phyloP scores from a whole-genome alignment of 2,113 vertebrate species.

The Rutilus rutilus region DNA sequence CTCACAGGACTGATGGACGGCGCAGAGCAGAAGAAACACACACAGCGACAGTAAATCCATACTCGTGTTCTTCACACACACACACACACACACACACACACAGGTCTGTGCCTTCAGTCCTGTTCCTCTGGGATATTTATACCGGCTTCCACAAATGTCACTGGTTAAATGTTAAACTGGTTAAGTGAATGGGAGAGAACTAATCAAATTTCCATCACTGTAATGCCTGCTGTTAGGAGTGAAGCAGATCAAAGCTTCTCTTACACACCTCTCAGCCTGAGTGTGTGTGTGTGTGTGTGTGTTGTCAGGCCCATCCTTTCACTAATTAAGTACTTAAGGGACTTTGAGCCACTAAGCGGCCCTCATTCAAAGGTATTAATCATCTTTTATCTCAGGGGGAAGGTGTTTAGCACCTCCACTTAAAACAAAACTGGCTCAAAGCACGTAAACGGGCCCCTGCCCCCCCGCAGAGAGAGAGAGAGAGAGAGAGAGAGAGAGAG shows the following conservation, averaged over 20 bases:
- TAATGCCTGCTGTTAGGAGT: conserved; percentile 62
- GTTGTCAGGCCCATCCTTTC: conserved; percentile 60
- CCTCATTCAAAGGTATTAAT: conserved; percentile 70
- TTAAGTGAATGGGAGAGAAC: conserved; percentile 58
- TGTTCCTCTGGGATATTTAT: conserved; percentile 66
- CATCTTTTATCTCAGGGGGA: conserved; percentile 74
- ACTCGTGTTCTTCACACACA: conserved; percentile 52
- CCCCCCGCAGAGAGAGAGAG: conserved; percentile 53
- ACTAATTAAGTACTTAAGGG: conserved; percentile 76
- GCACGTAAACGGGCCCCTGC: conserved; percentile 65
- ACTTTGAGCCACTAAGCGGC: conserved; percentile 69
- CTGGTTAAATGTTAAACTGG: conserved; percentile 54
- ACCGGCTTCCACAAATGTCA: conserved; percentile 60
- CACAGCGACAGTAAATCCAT: conserved; percentile 51
- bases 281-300: neutral
- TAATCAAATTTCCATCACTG: conserved; percentile 78
- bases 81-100: conserved; percentile 20
- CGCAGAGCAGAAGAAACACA: conserved; percentile 62
- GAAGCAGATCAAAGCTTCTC: conserved; percentile 71
- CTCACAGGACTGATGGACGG: conserved; percentile 73
- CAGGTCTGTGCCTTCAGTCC: conserved; percentile 43
- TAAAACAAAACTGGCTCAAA: conserved; percentile 70
- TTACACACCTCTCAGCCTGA: conserved; percentile 36
- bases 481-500: no score
- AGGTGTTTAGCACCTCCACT: conserved; percentile 69